Percentiles rank a stretch among this genome's conserved stretches.
phyloP scores from a whole-genome alignment of 2,888 invertebrate genomes.

The Cephus pygmeus region DNA sequence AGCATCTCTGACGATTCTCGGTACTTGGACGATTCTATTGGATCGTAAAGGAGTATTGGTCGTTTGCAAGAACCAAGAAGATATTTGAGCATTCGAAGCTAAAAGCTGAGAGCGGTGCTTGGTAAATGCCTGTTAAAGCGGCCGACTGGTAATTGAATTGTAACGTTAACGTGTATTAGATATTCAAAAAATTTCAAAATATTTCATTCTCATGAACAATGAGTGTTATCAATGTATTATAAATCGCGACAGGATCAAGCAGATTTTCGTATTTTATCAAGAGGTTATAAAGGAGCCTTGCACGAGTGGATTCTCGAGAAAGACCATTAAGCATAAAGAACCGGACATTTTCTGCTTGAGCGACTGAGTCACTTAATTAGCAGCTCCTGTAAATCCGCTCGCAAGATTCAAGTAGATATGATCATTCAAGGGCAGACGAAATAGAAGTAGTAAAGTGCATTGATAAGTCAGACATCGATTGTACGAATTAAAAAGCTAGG shows the following conservation, averaged over 20 bases:
- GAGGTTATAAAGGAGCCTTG: constrained; percentile 16
- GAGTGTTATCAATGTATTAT: not conserved
- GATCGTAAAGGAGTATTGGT: not conserved
- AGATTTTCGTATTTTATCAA: not conserved
- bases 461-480: no score
- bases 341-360: constrained; percentile 29
- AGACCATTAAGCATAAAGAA: constrained; percentile 22
- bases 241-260: not conserved
- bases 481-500: no score
- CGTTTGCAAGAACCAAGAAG: not conserved
- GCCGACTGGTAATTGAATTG: no score
- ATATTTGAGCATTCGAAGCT: not conserved
- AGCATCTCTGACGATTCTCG: not conserved
- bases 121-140: no score
- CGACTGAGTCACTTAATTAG: constrained; percentile 28
- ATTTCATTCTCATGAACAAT: not conserved
- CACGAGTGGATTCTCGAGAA: constrained; percentile 2
- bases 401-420: no score
- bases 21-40: not conserved
- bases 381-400: no score
- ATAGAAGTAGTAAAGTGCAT: no score
- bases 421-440: no score
- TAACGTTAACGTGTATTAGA: no score
- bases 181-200: not conserved
- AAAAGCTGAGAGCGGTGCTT: no score